These are phyloP conservation scores for Clarias platycephalus DNA, from an alignment of 2,797 vertebrate species.

Conservation along the genomic window DNA sequence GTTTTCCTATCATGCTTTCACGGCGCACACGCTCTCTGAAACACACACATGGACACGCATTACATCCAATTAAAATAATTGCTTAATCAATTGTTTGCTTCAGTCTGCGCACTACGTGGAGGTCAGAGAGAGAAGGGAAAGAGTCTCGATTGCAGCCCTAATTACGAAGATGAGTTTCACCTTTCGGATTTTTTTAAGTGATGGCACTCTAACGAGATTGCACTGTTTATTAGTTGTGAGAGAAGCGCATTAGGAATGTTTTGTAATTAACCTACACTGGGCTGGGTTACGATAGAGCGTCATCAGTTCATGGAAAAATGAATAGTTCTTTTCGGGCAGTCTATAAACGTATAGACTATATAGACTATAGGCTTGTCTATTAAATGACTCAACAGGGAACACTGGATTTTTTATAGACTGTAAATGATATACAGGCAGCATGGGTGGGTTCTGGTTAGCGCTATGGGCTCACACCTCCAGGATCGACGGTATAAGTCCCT, in stretches of 20 bases:
- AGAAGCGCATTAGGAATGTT: conserved; percentile 18
- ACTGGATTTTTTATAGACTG: too few species aligned
- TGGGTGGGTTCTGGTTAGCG: too few species aligned
- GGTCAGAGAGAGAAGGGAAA: conserved; percentile 35
- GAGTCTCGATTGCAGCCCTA: conserved; percentile 38
- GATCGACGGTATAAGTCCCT: too few species aligned
- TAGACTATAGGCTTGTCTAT: background rate
- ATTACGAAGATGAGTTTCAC: conserved; percentile 47
- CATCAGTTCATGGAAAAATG: background rate
- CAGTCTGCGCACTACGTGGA: background rate
- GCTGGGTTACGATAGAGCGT: background rate
- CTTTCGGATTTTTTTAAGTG: conserved; percentile 44
- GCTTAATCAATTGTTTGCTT: conserved; percentile 64
- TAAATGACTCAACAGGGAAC: background rate
- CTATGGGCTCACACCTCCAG: too few species aligned
- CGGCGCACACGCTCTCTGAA: conserved; percentile 58
- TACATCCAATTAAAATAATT: conserved; percentile 69
- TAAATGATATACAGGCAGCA: too few species aligned
- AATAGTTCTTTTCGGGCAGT: background rate
- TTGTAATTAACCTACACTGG: conserved; percentile 14
- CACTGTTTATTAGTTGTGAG: conserved; percentile 23
- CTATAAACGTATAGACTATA: background rate
- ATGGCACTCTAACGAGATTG: conserved; percentile 31
- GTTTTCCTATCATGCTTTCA: conserved; percentile 38
- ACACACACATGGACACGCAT: conserved; percentile 67